Evolutionary conservation across 2,888 invertebrate species (phyloP), one percentile per base, ranked within the genome.

Genomic region (Ypsolopha scabrella): DNA sequence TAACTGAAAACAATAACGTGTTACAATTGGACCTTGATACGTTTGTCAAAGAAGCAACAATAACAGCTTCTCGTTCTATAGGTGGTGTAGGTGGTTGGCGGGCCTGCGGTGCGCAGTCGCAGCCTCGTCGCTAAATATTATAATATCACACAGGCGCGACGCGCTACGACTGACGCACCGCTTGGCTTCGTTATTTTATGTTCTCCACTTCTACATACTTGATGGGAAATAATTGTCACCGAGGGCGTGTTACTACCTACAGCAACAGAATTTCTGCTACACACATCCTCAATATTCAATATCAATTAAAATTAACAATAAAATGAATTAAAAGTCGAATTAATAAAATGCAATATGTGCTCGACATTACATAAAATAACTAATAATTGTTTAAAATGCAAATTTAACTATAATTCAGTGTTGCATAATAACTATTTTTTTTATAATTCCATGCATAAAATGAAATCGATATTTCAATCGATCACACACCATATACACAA

Each of bases 401-500:
- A 2, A 48, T 33, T 38, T 39, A 9, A 48, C 39, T 39, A 48
- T 33, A 46, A 46, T 39, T 24, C 1, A 47, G 39, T 48, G 38
- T 11, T 48, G 10, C 48, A 48, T 37, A 43, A 39, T 36, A 50
- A 41, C 41, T 50, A 48, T 48, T 48, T 54, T 53, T 59, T 53
- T 58, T 57, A 58, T 58, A 59, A 57, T 68, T 70, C 67, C 68
- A 74, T 70, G 66, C 61, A 67, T 58, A 60, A 70, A 70, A 68
- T 70, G 64, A 75, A 78, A 72, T 68, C 64, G 64, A 65, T 60
- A 64, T 68, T 64, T 65, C 67, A 74, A 65, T 66, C 75, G 68
- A 74, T 73, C 76, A 80, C 75, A 77, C 74, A 69, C 67, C 66
- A 73, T 75, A 75, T 78, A 77, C 77, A 77, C 70, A 75, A 75